Evolutionary conservation across 1,140 invertebrate species (phyloP), one percentile per base, ranked within the genome.

Genomic region (Zeugodacus cucurbitae): DNA sequence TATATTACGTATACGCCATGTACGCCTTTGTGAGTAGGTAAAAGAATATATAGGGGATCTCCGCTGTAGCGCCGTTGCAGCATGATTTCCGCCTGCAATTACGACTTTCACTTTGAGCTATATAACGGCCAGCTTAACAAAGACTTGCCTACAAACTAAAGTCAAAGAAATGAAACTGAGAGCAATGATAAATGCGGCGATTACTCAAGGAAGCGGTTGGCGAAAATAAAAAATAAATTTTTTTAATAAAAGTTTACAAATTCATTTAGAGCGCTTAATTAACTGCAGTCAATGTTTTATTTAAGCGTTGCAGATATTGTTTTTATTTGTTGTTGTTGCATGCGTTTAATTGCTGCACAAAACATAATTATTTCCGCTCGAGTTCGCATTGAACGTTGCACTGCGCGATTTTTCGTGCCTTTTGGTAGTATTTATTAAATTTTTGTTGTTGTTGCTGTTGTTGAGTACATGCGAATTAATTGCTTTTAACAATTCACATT

Each of bases 221-320:
- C 20, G 5, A 74, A 74, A 74, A 41, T 22, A 37, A 34, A 67
- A 26, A 82, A 82, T 8, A 48, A 82, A 70, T 70, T n/a, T 54
- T 54, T 74, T 6, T 41, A 74, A 48, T 48, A 54, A 82, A 82
- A 48, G 37, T 48, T 82, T 48, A 82, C 41, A 82, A 48, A 82
- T 82, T 41, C 26, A 29, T 82, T 82, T 82, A 1, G 10, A 4
- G n/a, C n/a, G 74, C 74, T 48, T 82, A 82, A 82, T 54, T 54
- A 82, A 82, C 74, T 82, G 41, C 41, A 82, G 41, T 17, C 22
- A 82, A 82, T 48, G 37, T 82, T 82, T 14, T 82, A 82, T 82
- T 82, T 82, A 54, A 48, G 74, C 41, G 74, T 86, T 29, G 82
- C n/a, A 22, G 3, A 48, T 44, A 34, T 82, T 82, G 20, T 48